Conservation (phyloP, 2,888 invertebrate genomes). For the Scaptomyza parva region DNA sequence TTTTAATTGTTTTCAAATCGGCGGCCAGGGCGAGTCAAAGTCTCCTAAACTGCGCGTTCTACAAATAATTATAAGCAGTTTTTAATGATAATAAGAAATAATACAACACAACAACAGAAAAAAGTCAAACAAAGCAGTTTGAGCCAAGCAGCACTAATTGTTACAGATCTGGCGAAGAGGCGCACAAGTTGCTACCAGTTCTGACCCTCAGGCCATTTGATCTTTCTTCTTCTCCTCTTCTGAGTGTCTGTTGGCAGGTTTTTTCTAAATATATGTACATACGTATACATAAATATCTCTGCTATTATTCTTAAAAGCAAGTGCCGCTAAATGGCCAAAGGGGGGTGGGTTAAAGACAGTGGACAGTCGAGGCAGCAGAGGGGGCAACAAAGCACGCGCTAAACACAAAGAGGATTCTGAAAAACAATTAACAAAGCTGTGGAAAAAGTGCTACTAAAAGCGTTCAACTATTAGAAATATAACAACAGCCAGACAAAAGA, state of each 20-base stretch:
- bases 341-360: constrained; percentile 37
- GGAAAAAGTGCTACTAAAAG: constrained; percentile 38
- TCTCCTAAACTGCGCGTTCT: constrained; percentile 68
- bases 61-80: constrained; percentile 80
- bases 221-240: constrained; percentile 23
- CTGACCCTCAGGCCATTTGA: constrained; percentile 53
- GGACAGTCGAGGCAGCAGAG: constrained; percentile 34
- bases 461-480: constrained; percentile 34
- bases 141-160: constrained; percentile 70
- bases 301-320: constrained; percentile 65
- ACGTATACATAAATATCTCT: constrained; percentile 8
- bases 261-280: constrained; percentile 25
- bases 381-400: constrained; percentile 54
- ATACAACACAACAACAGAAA: constrained; percentile 19
- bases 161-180: constrained; percentile 76
- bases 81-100: constrained; percentile 68
- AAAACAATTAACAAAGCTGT: constrained; percentile 50
- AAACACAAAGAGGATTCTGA: constrained; percentile 50
- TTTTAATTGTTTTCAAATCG: constrained; percentile 80
- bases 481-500: constrained; percentile 1
- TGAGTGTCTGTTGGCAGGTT: constrained; percentile 14
- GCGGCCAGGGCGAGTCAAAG: constrained; percentile 67
- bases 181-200: constrained; percentile 77
- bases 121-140: constrained; percentile 65
- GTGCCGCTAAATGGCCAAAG: constrained; percentile 73